Conservation (phyloP, 2,888 invertebrate genomes). For the Yponomeuta sedellus region DNA sequence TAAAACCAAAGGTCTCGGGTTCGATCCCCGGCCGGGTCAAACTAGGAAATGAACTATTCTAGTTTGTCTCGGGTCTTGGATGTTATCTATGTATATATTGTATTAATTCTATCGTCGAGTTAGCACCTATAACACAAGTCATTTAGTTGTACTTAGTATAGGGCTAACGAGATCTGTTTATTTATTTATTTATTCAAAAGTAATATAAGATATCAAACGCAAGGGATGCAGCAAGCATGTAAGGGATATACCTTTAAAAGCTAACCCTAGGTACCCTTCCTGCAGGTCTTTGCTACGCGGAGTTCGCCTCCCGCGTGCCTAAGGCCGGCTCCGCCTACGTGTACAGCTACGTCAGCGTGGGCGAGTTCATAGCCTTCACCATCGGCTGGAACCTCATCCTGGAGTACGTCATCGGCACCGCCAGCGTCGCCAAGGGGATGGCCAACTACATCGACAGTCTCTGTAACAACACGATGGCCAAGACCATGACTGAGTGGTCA, state of each 20-base stretch:
- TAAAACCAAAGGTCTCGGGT: too few relatives aligned
- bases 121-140: too few relatives aligned
- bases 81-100: too few relatives aligned
- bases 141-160: too few relatives aligned
- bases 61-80: too few relatives aligned
- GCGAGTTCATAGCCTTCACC: constrained; percentile 92
- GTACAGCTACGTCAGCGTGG: constrained; percentile 94
- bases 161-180: too few relatives aligned
- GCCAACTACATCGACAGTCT: constrained; percentile 87
- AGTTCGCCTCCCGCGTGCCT: constrained; percentile 91
- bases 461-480: constrained; percentile 80
- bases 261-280: not conserved
- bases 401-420: constrained; percentile 90
- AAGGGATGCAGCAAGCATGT: too few relatives aligned
- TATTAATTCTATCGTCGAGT: too few relatives aligned
- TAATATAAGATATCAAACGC: too few relatives aligned
- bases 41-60: too few relatives aligned
- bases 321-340: constrained; percentile 94
- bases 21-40: too few relatives aligned
- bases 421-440: constrained; percentile 86
- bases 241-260: not conserved
- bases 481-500: constrained; percentile 78
- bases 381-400: constrained; percentile 96
- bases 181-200: too few relatives aligned
- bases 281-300: constrained; percentile 90